Evolutionary conservation across 2,888 invertebrate genomes (phyloP).

Genomic region (Glyphotaelius pellucidus): DNA sequence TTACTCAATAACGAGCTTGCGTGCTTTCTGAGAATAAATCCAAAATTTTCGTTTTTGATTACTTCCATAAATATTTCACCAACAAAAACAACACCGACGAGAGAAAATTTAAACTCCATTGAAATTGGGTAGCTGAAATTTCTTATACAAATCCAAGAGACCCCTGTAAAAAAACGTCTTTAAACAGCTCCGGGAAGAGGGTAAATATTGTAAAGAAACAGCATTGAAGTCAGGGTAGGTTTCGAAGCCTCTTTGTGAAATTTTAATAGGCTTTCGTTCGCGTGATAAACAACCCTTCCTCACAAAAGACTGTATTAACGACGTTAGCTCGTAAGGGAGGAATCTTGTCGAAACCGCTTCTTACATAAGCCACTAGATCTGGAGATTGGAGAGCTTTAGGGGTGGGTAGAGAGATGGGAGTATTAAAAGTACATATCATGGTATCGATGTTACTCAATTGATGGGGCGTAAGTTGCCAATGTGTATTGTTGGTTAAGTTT

Average conservation of each 20-base stretch:
- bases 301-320: constrained; percentile 29
- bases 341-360: constrained; percentile 15
- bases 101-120: background rate
- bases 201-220: constrained; percentile 20
- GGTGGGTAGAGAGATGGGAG: background rate
- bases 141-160: background rate
- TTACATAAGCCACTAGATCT: background rate
- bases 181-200: background rate
- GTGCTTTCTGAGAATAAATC: background rate
- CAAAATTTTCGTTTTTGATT: background rate
- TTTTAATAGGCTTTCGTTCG: constrained; percentile 27
- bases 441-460: background rate
- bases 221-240: constrained; percentile 16
- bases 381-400: background rate
- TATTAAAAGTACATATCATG: background rate
- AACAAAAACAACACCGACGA: background rate
- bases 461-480: too few species aligned
- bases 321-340: constrained; percentile 7
- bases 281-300: constrained; percentile 24
- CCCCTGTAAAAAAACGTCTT: background rate
- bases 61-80: background rate
- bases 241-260: constrained; percentile 5
- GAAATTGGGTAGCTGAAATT: background rate
- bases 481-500: background rate
- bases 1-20: background rate